Conservation (phyloP, 1,140 invertebrate species). For the Procambarus virginalis region DNA sequence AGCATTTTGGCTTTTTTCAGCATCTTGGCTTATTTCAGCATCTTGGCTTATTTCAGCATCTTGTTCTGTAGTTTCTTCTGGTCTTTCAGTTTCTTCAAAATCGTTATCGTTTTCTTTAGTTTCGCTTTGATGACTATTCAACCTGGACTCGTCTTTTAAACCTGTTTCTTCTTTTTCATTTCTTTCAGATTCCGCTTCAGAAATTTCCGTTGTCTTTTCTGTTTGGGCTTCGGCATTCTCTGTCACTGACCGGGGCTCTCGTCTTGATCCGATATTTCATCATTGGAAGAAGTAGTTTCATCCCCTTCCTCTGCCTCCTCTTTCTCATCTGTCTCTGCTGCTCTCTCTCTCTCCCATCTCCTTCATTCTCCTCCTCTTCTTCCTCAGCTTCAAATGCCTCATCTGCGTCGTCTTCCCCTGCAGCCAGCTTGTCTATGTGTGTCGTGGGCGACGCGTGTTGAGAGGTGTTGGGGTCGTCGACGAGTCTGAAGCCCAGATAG, state of each 20-base stretch:
- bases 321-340: neutral
- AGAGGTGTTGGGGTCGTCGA: constrained; percentile 6
- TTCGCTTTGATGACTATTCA: neutral
- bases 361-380: neutral
- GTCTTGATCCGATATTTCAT: neutral
- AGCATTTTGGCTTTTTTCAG: neutral
- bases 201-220: neutral
- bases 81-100: neutral
- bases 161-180: neutral
- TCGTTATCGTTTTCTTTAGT: neutral
- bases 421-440: neutral
- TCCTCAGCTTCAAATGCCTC: neutral
- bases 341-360: neutral
- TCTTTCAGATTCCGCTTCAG: neutral
- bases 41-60: neutral
- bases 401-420: neutral
- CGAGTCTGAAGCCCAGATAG: constrained; percentile 43
- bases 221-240: neutral
- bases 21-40: neutral
- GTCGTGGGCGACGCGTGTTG: neutral
- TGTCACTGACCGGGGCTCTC: neutral
- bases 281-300: neutral
- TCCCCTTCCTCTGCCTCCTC: neutral
- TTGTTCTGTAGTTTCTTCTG: neutral
- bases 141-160: neutral